Evolutionary conservation across 2,888 invertebrate species (phyloP), one percentile per base, ranked within the genome.

Genomic region (Dynastes grantii): DNA sequence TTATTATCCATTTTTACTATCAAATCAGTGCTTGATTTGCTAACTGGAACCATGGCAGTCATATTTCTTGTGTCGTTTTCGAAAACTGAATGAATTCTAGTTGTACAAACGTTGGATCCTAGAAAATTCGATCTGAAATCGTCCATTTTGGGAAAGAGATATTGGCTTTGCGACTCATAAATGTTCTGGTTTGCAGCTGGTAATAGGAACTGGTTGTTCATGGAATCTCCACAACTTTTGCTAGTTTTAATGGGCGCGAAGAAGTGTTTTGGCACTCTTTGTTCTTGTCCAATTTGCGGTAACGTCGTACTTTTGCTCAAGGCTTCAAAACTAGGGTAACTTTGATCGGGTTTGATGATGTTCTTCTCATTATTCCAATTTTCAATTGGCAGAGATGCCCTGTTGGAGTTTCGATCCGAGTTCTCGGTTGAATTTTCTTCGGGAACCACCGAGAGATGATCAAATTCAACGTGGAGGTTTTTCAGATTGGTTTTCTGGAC

Each of bases 371-470:
- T 49, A 45, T 65, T 70, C 85, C 85, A 85, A 63, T 82, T 81
- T 16, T 87, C 86, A 77, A 85, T 83, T 58, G 83, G 83, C 13
- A 83, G 65, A 1, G 86, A 85, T 0, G 78, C 80, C 8, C 83
- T 79, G 76, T 83, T 83, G 8, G 87, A 87, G 79, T 85, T 87
- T 79, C 85, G 85, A 61, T 88, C 88, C 9, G 88, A 88, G 79
- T 88, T 89, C 81, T 89, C 89, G 40, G 87, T 86, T 3, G 88
- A 88, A 27, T 91, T 93, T 85, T 95, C 95, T 86, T 95, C 95
- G 5, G 94, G 94, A 64, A 95, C 95, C 32, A 95, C 92, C 79
- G 94, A 94, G 68, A 95, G 90, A 86, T 94, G 94, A 88, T 95
- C 94, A 88, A 94, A 95, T 86, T 92, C 90, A 83, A 92, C 89